Conservation (phyloP, 2,888 invertebrate genomes). For the Clostera curtula region DNA sequence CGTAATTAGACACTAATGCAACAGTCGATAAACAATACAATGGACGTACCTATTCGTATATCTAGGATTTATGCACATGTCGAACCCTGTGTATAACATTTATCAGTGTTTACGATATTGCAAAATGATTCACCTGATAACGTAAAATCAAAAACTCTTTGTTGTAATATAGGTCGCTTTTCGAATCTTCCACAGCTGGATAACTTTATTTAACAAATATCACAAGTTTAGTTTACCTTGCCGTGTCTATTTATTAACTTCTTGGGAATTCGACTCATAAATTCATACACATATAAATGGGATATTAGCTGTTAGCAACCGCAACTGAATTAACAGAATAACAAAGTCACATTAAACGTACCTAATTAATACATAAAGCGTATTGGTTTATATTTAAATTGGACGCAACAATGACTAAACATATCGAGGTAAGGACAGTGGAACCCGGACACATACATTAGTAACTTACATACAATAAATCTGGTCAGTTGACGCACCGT, state of each 20-base stretch:
- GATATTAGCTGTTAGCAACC: background rate
- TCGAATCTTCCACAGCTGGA: no score
- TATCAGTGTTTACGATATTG: no score
- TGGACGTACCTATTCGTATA: conserved; percentile 6
- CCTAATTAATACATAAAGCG: conserved; percentile 5
- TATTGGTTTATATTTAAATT: conserved; percentile 22
- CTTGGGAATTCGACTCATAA: no score
- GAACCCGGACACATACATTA: conserved; percentile 43
- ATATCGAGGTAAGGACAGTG: conserved; percentile 34
- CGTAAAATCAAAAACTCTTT: no score
- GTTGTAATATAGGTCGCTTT: no score
- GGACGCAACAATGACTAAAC: conserved; percentile 37
- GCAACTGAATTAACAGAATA: background rate
- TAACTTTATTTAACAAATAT: no score
- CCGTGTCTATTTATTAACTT: no score
- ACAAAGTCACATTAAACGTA: conserved; percentile 1
- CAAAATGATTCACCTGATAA: background rate
- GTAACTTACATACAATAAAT: conserved; percentile 34
- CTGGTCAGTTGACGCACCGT: conserved; percentile 38
- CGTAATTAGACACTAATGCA: conserved; percentile 31
- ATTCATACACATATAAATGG: background rate
- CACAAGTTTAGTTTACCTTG: no score
- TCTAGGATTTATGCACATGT: no score
- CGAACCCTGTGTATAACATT: no score
- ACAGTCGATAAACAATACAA: conserved; percentile 12